phyloP scores from a whole-genome alignment of 2,113 vertebrate species.

The Otocyon megalotis region DNA sequence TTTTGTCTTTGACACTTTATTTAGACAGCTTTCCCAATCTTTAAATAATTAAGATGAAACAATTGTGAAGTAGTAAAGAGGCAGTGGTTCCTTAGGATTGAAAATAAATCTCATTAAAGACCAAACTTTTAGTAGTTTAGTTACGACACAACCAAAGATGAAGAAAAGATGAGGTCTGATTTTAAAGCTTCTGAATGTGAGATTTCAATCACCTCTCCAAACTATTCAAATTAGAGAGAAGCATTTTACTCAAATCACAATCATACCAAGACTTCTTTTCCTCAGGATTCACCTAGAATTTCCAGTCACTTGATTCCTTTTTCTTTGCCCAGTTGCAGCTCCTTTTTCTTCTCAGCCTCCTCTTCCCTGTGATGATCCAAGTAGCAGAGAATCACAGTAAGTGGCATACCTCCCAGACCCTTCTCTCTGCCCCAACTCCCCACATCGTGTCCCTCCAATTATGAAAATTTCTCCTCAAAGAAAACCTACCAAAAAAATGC shows the following conservation, averaged over 20 bases:
- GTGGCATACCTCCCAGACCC: neutral
- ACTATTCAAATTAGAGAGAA: conserved; percentile 32
- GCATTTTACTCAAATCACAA: conserved; percentile 21
- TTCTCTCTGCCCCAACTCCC: neutral
- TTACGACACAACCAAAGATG: neutral
- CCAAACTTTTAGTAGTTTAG: conserved; percentile 20
- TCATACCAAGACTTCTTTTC: conserved; percentile 22
- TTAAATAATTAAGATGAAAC: conserved; percentile 65
- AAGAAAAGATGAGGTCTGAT: conserved; percentile 12
- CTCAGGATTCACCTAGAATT: neutral
- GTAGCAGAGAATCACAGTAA: neutral
- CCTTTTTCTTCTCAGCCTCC: neutral
- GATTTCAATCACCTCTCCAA: conserved; percentile 46
- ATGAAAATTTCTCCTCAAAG: conserved; percentile 24
- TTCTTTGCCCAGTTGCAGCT: neutral
- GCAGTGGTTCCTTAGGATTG: neutral
- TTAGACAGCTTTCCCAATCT: conserved; percentile 57
- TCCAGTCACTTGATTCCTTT: neutral
- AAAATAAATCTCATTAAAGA: conserved; percentile 45
- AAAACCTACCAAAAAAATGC: neutral
- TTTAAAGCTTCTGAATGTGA: conserved; percentile 41
- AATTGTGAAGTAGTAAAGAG: conserved; percentile 46
- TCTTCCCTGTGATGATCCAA: conserved; percentile 16
- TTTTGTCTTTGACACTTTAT: conserved; percentile 51
- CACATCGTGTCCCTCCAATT: neutral